A percentile compares a stretch with the other conserved stretches of the same genome.
Conservation (phyloP, 1,140 invertebrate genomes). For the Carposina sasakii region DNA sequence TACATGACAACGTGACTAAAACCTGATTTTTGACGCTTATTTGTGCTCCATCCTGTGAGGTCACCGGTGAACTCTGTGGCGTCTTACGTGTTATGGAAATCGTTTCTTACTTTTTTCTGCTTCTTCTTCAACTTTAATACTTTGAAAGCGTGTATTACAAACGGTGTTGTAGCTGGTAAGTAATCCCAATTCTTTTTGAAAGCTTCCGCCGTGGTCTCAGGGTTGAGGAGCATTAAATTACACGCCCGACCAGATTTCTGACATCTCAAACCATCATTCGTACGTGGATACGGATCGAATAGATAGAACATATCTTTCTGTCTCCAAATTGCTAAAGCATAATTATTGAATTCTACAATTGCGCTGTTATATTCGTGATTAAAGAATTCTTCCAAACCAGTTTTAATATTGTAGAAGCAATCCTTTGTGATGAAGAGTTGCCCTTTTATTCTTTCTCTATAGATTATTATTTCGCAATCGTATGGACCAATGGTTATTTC, state of each 20-base stretch:
- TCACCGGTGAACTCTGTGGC: no score
- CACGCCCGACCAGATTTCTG: constrained; percentile 52
- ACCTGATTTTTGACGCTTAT: no score
- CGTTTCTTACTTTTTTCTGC: constrained; percentile 40
- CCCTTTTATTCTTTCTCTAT: constrained; percentile 66
- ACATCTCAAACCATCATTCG: constrained; percentile 52
- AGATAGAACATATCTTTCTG: constrained; percentile 73
- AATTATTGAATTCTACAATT: constrained; percentile 67
- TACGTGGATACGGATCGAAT: constrained; percentile 71
- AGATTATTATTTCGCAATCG: constrained; percentile 71
- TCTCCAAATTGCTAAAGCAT: constrained; percentile 67
- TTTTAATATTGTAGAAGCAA: constrained; percentile 57
- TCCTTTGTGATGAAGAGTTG: constrained; percentile 66
- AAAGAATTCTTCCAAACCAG: constrained; percentile 61
- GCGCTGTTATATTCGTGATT: constrained; percentile 64
- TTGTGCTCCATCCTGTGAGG: no score
- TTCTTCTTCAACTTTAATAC: constrained; percentile 61
- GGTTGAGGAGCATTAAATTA: constrained; percentile 67
- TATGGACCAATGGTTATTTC: constrained; percentile 71
- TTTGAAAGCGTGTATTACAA: constrained; percentile 72
- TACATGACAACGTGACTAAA: constrained; percentile 2
- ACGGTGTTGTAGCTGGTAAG: constrained; percentile 61
- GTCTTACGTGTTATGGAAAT: no score
- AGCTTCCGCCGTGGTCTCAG: constrained; percentile 58
- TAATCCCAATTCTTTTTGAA: constrained; percentile 68